Percentiles rank a stretch among this genome's conserved stretches.
These are phyloP conservation scores for Zosterops pallidus DNA, from an alignment of 2,113 vertebrate genomes.

Conservation along the genomic window DNA sequence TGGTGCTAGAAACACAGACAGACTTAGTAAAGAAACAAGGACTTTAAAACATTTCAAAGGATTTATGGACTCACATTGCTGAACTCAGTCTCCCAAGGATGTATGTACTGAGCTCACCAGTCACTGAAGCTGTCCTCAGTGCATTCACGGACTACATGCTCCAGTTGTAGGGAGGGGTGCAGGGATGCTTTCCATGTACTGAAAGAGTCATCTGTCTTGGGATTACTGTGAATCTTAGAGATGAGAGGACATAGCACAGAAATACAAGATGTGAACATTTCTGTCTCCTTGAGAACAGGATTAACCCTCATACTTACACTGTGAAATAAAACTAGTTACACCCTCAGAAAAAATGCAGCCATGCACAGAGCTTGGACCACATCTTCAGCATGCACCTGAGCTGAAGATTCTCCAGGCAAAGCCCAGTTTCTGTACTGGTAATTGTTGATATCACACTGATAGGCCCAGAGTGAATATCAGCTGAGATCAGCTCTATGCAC, in stretches of 20 bases:
- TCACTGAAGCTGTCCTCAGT: not conserved
- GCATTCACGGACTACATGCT: not conserved
- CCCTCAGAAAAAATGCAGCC: constrained; percentile 36
- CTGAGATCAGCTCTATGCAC: not conserved
- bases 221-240: constrained; percentile 22
- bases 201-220: constrained; percentile 2
- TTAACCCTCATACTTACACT: constrained; percentile 8
- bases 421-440: not conserved
- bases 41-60: not conserved
- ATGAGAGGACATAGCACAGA: not conserved
- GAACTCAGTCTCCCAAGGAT: not conserved
- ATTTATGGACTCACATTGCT: not conserved
- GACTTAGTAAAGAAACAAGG: not conserved
- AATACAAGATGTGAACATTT: not conserved
- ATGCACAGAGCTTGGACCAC: not conserved
- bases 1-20: not conserved
- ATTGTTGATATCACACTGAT: not conserved
- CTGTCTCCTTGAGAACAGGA: not conserved
- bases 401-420: not conserved
- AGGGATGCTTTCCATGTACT: not conserved
- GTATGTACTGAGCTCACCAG: not conserved
- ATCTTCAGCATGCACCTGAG: constrained; percentile 27
- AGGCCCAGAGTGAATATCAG: constrained; percentile 17
- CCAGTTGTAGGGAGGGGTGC: not conserved
- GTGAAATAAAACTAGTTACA: constrained; percentile 43